Base-by-base conservation (phyloP, 2,888 invertebrate genomes). In the Amphiduros pacificus region DNA sequence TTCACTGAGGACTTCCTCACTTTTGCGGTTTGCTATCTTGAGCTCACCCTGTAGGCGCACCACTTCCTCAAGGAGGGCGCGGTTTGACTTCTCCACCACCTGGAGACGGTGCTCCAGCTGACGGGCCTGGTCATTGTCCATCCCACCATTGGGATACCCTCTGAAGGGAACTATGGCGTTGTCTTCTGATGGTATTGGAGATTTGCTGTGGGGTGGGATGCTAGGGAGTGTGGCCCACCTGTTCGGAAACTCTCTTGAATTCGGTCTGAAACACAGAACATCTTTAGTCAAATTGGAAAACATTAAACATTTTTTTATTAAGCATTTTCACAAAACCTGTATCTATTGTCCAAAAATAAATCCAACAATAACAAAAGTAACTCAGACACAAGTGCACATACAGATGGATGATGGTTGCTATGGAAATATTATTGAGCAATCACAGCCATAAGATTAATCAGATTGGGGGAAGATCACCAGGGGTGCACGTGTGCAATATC, bases 1-100 rank as follows among this genome's bases (percentile, higher is more conserved):
- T 36, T 80, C 79, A 5, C 76, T 69, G 6, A 80, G 29, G 5
- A 73, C 60, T 22, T 80, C 78, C 55, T 82, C 80, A 67, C 74
- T 79, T 28, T 73, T 69, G 14, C 75, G 9, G 5, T n/a, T 32
- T 26, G 20, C 17, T 51, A 48, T 60, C 59, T 78, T 71, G 28
- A 79, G 67, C 52, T 82, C 82, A 62, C 71, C 74, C 63, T 81
- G 81, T 32, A 82, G 68, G 20, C 80, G 70, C 17, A 81, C 72
- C 31, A 82, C 80, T 65, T 82, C 82, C 62, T 81, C 81, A 27
- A 82, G 68, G 2, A 82, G 70, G 17, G 81, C 77, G n/a, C 82
- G 67, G 69, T 82, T 81, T 5, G 81, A 81, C 65, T 79, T 79
- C 65, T 82, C 82, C 0, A 82, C 73, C 28, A 79, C 76, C 14